A percentile compares a stretch with the other conserved stretches of the same genome.
phyloP scores from a whole-genome alignment of 2,888 invertebrate genomes.

The Alcis repandata region DNA sequence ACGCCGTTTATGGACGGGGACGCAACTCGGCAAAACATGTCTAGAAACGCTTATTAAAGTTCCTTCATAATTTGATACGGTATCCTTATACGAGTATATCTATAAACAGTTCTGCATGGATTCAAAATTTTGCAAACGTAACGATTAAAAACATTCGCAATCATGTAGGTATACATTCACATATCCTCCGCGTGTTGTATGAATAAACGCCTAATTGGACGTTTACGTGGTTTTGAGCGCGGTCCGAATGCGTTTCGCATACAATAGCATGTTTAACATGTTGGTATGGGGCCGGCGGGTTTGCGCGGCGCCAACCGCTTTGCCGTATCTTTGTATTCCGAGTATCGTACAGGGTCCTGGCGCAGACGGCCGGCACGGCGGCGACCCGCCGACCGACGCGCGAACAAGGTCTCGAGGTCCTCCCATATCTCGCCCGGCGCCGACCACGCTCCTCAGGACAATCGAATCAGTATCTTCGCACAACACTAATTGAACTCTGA shows the following conservation, averaged over 20 bases:
- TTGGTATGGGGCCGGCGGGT: constrained; percentile 54
- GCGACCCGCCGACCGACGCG: constrained; percentile 61
- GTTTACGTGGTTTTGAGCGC: constrained; percentile 52
- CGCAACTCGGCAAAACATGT: constrained; percentile 5
- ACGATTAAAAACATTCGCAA: constrained; percentile 27
- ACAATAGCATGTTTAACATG: constrained; percentile 70
- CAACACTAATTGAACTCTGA: constrained; percentile 56
- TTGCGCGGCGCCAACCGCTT: constrained; percentile 60
- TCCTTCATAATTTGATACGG: constrained; percentile 20
- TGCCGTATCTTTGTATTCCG: constrained; percentile 61
- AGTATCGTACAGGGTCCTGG: constrained; percentile 57
- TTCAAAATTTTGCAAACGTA: constrained; percentile 28
- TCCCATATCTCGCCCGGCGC: constrained; percentile 73
- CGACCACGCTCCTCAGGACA: constrained; percentile 48
- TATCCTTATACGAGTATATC: neutral
- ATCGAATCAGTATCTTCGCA: constrained; percentile 62
- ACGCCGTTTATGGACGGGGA: neutral
- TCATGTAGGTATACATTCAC: too few relatives aligned
- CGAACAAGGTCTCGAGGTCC: constrained; percentile 81
- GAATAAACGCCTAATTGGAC: constrained; percentile 56
- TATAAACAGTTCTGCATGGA: neutral
- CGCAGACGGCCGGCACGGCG: constrained; percentile 56
- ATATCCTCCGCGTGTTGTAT: constrained; percentile 32
- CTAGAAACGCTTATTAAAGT: constrained; percentile 23
- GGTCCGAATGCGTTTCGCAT: constrained; percentile 60